phyloP scores from a whole-genome alignment of 2,888 invertebrate genomes.

The Corythucha ciliata region DNA sequence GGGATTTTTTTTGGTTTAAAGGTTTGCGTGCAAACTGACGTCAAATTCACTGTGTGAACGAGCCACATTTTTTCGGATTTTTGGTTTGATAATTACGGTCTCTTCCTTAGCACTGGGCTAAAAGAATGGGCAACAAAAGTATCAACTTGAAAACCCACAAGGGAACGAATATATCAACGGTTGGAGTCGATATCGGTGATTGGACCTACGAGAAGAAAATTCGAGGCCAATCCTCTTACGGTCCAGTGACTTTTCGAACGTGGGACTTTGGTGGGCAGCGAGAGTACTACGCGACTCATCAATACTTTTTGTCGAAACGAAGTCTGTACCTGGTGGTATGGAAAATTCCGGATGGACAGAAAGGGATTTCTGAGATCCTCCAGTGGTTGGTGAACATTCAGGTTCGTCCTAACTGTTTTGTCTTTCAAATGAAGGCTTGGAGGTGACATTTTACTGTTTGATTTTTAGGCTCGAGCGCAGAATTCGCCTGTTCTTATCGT shows the following conservation, averaged over 20 bases:
- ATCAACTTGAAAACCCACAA: conserved; percentile 64
- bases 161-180: conserved; percentile 82
- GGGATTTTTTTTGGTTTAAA: too few relatives aligned
- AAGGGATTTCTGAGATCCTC: conserved; percentile 79
- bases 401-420: conserved; percentile 41
- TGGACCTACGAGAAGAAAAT: conserved; percentile 85
- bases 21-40: too few relatives aligned
- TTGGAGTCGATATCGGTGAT: conserved; percentile 94
- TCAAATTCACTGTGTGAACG: too few relatives aligned
- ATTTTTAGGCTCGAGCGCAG: conserved; percentile 70
- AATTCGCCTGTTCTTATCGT: conserved; percentile 94
- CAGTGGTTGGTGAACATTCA: conserved; percentile 95
- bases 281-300: conserved; percentile 97
- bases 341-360: conserved; percentile 84
- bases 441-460: background rate
- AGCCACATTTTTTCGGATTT: background rate
- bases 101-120: conserved; percentile 75
- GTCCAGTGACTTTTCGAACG: conserved; percentile 83
- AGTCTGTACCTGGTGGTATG: conserved; percentile 93
- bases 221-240: conserved; percentile 61
- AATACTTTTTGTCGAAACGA: conserved; percentile 92
- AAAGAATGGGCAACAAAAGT: conserved; percentile 85
- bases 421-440: too few relatives aligned
- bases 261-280: conserved; percentile 99
- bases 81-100: background rate